Conservation (phyloP, 2,888 invertebrate species). For the Cantharis rustica region DNA sequence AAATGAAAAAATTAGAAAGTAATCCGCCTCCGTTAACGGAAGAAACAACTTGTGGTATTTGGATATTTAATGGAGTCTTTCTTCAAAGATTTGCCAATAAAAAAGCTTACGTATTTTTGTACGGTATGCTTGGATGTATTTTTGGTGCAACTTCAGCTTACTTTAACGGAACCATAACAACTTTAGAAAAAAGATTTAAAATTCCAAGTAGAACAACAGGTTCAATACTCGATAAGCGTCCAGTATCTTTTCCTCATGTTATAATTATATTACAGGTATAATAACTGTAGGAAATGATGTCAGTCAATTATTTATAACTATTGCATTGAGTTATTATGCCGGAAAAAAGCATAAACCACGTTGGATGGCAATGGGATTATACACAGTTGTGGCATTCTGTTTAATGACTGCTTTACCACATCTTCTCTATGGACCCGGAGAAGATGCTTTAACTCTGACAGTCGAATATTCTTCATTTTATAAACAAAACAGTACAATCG, state of each 20-base stretch:
- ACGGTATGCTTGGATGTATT: conserved; percentile 70
- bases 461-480: conserved; percentile 61
- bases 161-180: conserved; percentile 75
- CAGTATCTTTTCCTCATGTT: neutral
- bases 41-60: conserved; percentile 69
- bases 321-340: conserved; percentile 71
- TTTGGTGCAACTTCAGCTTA: conserved; percentile 73
- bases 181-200: conserved; percentile 74
- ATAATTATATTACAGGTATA: conserved; percentile 58
- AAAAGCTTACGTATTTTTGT: conserved; percentile 65
- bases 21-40: conserved; percentile 45
- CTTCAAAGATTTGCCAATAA: conserved; percentile 66
- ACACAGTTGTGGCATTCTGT: conserved; percentile 68
- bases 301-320: conserved; percentile 70
- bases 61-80: conserved; percentile 62
- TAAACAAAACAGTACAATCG: conserved; percentile 55
- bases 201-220: conserved; percentile 74
- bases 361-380: conserved; percentile 69
- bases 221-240: conserved; percentile 35
- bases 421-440: conserved; percentile 70
- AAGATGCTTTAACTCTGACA: conserved; percentile 67
- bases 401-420: conserved; percentile 70
- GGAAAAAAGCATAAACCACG: conserved; percentile 73
- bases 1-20: neutral
- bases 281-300: conserved; percentile 77